These are phyloP conservation scores for Brachynemurus nebulosus DNA, from an alignment of 2,888 invertebrate genomes.

Conservation along the genomic window DNA sequence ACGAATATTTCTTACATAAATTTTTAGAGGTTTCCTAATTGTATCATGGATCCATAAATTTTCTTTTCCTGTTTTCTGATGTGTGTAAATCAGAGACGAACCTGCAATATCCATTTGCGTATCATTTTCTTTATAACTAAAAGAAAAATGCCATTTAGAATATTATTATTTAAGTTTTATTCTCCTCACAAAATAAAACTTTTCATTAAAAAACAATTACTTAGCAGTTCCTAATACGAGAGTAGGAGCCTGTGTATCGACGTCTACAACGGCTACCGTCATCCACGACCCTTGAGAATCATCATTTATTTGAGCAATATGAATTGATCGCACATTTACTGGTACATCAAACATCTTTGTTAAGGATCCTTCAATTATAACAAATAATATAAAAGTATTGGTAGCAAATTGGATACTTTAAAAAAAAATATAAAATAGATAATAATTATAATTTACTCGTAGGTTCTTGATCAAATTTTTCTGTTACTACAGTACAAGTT, in stretches of 20 bases:
- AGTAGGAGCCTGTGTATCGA: no score
- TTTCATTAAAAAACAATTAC: neutral
- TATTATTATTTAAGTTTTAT: constrained; percentile 3
- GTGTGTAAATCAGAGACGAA: constrained; percentile 34
- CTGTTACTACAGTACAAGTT: constrained; percentile 36
- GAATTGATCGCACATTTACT: constrained; percentile 26
- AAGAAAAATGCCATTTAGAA: constrained; percentile 8
- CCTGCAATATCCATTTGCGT: constrained; percentile 35
- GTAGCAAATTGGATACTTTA: no score
- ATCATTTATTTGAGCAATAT: neutral
- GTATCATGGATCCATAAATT: constrained; percentile 46
- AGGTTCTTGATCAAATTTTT: neutral
- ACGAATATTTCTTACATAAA: constrained; percentile 34
- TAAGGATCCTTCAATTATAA: no score
- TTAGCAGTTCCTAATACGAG: no score
- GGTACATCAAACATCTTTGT: constrained; percentile 42
- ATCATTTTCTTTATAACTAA: constrained; percentile 26
- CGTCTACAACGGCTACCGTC: no score
- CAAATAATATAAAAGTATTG: no score
- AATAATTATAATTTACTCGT: no score
- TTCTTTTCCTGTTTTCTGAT: constrained; percentile 38
- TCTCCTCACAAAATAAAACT: constrained; percentile 4
- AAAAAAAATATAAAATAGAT: no score
- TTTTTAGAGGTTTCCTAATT: constrained; percentile 40
- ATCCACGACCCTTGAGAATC: no score